A percentile compares a stretch with the other conserved stretches of the same genome.
Conservation (phyloP, 2,113 vertebrate species). For the Bos javanicus region DNA sequence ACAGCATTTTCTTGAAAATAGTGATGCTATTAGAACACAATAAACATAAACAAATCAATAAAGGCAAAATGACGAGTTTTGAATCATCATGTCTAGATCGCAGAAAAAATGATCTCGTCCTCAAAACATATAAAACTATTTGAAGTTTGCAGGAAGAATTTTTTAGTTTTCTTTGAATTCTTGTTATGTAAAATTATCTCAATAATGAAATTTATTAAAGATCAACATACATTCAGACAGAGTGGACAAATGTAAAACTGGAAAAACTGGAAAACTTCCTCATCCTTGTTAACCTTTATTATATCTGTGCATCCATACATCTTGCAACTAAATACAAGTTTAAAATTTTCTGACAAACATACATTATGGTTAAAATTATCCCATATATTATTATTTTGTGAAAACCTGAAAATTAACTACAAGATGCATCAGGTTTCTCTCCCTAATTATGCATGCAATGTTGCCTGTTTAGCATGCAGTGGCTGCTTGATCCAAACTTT, state of each 20-base stretch:
- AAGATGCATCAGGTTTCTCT: not conserved
- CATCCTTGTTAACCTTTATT: not conserved
- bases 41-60: conserved; percentile 29
- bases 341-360: not conserved
- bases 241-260: not conserved
- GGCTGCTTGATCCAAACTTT: conserved; percentile 40
- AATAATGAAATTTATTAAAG: not conserved
- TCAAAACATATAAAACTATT: not conserved
- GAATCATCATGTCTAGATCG: not conserved
- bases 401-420: not conserved
- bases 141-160: not conserved
- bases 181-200: not conserved
- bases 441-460: not conserved
- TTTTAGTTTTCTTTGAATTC: not conserved
- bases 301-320: not conserved
- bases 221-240: not conserved
- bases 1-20: not conserved
- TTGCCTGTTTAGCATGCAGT: not conserved
- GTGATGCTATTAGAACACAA: not conserved
- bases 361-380: not conserved
- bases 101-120: not conserved
- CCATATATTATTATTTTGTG: not conserved
- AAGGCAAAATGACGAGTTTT: conserved; percentile 2
- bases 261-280: not conserved
- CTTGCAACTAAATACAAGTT: not conserved